Percentiles rank a stretch among this genome's conserved stretches.
Evolutionary conservation across 2,113 vertebrate genomes (phyloP).

Genomic region (Poeciliopsis occidentalis): DNA sequence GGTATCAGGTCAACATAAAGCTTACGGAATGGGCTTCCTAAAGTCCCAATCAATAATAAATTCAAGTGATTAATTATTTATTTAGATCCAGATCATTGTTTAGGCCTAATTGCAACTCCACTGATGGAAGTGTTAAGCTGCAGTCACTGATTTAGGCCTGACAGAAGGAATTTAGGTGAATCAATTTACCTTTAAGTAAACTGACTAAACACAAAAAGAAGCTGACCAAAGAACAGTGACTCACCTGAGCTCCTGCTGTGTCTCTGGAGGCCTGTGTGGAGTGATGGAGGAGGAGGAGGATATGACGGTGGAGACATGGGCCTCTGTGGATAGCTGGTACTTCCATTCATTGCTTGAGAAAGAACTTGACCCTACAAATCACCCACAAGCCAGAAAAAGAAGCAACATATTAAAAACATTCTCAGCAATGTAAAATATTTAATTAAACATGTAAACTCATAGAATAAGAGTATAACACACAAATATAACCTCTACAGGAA

Average conservation of each 20-base stretch:
- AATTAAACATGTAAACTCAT: not conserved
- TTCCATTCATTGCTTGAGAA: conserved; percentile 89
- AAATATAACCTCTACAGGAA: conserved; percentile 1
- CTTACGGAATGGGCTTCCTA: not conserved
- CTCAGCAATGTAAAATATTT: conserved; percentile 14
- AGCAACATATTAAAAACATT: not conserved
- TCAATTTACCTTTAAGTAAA: not conserved
- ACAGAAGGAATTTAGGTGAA: not conserved
- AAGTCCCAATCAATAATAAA: not conserved
- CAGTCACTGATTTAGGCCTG: not conserved
- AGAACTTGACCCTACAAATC: conserved; percentile 86
- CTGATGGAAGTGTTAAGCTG: not conserved
- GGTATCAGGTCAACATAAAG: not conserved
- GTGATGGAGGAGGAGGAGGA: conserved; percentile 84
- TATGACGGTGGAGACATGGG: conserved; percentile 90
- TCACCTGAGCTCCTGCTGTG: conserved; percentile 89
- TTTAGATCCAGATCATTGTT: not conserved
- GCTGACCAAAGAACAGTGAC: conserved; percentile 39
- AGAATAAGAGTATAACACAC: not conserved
- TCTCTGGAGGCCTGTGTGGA: conserved; percentile 85
- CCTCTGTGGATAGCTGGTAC: conserved; percentile 84
- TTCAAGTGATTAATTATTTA: not conserved
- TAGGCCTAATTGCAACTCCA: not conserved
- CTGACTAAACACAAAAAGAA: not conserved
- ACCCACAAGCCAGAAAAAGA: conserved; percentile 63